Percentiles rank a stretch among this genome's conserved stretches.
These are phyloP conservation scores for Bothrops jararaca DNA, from an alignment of 2,113 vertebrate genomes.

Conservation along the genomic window DNA sequence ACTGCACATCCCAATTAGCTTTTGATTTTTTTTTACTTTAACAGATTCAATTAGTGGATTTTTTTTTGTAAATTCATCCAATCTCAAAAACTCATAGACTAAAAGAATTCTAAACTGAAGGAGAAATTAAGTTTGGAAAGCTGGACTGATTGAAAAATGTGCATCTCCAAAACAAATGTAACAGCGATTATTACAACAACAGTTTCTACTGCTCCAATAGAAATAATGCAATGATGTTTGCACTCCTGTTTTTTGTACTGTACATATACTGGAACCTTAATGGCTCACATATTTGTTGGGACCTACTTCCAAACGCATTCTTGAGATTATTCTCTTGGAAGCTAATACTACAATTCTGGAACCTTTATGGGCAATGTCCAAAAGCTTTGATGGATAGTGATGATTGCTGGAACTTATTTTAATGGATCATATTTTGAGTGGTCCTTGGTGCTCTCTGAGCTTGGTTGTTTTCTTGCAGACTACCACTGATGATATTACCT, in stretches of 20 bases:
- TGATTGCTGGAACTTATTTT: neutral
- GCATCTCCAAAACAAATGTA: neutral
- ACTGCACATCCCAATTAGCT: slow-evolving; percentile 75
- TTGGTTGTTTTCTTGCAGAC: neutral
- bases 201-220: slow-evolving; percentile 11
- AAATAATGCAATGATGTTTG: neutral
- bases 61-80: slow-evolving; percentile 81
- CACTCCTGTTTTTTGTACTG: neutral
- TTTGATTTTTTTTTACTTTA: slow-evolving; percentile 83
- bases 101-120: slow-evolving; percentile 46
- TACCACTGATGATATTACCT: neutral
- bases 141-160: neutral
- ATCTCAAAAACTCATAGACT: slow-evolving; percentile 71
- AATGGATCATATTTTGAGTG: neutral
- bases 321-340: neutral
- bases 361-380: neutral
- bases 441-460: neutral
- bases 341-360: neutral
- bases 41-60: slow-evolving; percentile 78
- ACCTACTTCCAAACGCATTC: rapidly evolving
- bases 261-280: neutral
- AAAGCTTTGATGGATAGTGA: neutral
- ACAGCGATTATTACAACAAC: slow-evolving; percentile 2
- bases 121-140: slow-evolving; percentile 36
- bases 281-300: neutral